Percentiles rank a stretch among this genome's conserved stretches.
phyloP scores from a whole-genome alignment of 2,113 vertebrate genomes.

The Megaceryle maxima region DNA sequence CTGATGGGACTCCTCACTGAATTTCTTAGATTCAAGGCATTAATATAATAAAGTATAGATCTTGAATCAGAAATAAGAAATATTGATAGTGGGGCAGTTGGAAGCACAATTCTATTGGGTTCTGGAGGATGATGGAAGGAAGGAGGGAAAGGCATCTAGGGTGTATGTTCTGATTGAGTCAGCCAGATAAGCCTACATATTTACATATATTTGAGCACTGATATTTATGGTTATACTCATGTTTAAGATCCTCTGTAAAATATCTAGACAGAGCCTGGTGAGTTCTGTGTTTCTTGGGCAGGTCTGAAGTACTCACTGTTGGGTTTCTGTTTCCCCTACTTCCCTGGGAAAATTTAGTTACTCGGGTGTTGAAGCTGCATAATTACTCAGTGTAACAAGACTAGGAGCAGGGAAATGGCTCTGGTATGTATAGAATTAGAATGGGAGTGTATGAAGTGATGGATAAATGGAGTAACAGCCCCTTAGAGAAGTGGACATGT shows the following conservation, averaged over 20 bases:
- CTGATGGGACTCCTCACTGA: background rate
- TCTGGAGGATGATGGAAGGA: background rate
- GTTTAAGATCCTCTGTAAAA: background rate
- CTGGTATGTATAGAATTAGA: background rate
- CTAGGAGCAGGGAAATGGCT: background rate
- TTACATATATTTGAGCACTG: background rate
- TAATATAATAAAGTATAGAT: background rate
- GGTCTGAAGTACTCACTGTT: background rate
- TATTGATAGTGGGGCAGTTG: background rate
- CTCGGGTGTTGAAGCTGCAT: background rate
- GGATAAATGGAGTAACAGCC: background rate
- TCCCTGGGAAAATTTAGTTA: background rate
- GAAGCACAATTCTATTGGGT: background rate
- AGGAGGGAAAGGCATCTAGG: background rate
- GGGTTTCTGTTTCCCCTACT: accelerated
- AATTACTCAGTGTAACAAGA: background rate
- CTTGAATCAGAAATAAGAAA: background rate
- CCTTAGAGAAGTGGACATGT: background rate
- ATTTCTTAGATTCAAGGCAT: background rate
- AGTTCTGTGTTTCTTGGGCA: background rate
- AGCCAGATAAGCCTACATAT: background rate
- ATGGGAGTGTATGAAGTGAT: background rate
- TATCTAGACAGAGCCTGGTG: background rate
- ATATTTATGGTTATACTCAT: background rate
- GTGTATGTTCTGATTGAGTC: background rate